Percentiles rank a stretch among this genome's conserved stretches.
Evolutionary conservation across 2,113 vertebrate genomes (phyloP).

Genomic region (Ia io): DNA sequence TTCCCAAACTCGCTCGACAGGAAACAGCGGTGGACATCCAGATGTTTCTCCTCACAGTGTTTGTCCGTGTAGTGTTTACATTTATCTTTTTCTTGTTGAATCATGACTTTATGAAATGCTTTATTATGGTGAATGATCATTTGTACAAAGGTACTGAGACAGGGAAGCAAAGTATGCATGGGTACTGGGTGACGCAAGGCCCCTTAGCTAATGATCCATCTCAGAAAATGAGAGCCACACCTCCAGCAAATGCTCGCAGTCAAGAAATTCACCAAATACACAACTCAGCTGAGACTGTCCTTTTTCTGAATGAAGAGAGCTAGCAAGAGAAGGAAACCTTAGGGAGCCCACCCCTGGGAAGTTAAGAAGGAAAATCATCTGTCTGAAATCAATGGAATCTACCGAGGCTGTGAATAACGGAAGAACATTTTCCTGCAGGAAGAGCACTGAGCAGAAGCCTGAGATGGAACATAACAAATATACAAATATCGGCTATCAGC

Average conservation of each 20-base stretch:
- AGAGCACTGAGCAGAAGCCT: background rate
- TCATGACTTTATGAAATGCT: slow-evolving; percentile 41
- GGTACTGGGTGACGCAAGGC: background rate
- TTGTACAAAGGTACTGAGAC: slow-evolving; percentile 32
- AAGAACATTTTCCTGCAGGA: background rate
- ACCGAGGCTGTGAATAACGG: background rate
- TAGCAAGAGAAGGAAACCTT: background rate
- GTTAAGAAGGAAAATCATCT: background rate
- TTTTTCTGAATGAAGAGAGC: background rate
- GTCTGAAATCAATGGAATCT: background rate
- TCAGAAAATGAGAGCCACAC: background rate
- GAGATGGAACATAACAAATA: background rate
- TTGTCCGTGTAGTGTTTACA: slow-evolving; percentile 61
- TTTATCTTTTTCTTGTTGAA: slow-evolving; percentile 65
- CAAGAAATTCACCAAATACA: background rate
- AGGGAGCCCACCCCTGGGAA: background rate
- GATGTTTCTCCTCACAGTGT: slow-evolving; percentile 61
- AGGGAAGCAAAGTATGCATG: background rate
- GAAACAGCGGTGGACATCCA: slow-evolving; percentile 57
- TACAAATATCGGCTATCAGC: background rate
- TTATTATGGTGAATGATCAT: slow-evolving; percentile 8
- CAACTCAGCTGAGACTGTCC: background rate
- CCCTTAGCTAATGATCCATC: background rate
- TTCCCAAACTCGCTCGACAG: slow-evolving; percentile 57
- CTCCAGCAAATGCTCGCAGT: background rate